These are phyloP conservation scores for Vannuccia rotundouncinata DNA, from an alignment of 2,888 invertebrate genomes.

Conservation along the genomic window DNA sequence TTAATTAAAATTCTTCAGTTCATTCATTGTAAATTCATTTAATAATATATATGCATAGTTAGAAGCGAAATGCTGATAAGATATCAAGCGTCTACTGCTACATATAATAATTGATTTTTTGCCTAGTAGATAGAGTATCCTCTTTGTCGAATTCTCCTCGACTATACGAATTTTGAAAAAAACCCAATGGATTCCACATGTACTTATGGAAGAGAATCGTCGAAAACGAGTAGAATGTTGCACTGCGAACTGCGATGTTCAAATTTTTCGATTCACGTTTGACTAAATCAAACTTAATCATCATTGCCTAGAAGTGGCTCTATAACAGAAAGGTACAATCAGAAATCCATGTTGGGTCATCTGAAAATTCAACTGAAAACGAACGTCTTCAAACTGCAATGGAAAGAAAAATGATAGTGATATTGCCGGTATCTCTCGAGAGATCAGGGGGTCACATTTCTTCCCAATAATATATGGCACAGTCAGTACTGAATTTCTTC, in stretches of 20 bases:
- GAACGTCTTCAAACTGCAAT: not conserved
- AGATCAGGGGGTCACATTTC: not conserved
- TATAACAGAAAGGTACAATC: not conserved
- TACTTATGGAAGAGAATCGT: not conserved
- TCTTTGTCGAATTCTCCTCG: not conserved
- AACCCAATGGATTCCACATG: not conserved
- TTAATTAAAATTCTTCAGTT: not conserved
- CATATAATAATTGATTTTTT: not conserved
- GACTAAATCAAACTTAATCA: not conserved
- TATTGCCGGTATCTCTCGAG: not conserved
- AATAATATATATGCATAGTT: not conserved
- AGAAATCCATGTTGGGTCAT: not conserved
- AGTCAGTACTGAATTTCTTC: conserved; percentile 4
- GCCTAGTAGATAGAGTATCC: not conserved
- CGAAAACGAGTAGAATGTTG: conserved; percentile 4
- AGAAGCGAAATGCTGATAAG: not conserved
- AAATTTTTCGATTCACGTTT: not conserved
- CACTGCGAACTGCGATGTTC: not conserved
- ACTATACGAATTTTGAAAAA: conserved; percentile 1
- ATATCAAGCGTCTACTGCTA: not conserved
- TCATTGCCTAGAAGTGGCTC: not conserved
- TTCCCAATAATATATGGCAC: not conserved
- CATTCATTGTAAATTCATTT: not conserved
- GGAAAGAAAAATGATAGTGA: not conserved
- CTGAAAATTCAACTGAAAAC: not conserved